phyloP scores from a whole-genome alignment of 2,797 vertebrate species.

The Paedocypris micromegethes region DNA sequence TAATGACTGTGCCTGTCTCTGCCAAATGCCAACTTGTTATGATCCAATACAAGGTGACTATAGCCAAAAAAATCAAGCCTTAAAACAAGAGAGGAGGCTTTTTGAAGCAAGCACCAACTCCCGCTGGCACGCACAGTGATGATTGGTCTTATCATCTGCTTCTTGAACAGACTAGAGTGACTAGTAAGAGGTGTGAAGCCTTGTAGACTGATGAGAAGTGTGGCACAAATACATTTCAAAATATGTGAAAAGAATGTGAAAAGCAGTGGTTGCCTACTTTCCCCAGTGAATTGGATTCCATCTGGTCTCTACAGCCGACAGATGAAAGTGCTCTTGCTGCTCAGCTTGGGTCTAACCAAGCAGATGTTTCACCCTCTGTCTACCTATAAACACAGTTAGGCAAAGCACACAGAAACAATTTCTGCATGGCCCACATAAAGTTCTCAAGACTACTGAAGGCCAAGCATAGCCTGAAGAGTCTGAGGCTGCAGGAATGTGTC shows the following conservation, averaged over 20 bases:
- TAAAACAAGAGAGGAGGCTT: neutral
- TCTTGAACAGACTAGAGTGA: constrained; percentile 27
- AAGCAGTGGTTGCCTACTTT: constrained; percentile 21
- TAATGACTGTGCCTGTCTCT: neutral
- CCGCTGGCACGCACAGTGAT: constrained; percentile 1
- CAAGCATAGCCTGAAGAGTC: constrained; percentile 13
- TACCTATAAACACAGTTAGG: constrained; percentile 33
- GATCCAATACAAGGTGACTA: constrained; percentile 3
- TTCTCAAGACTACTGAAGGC: constrained; percentile 16
- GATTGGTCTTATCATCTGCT: constrained; percentile 31
- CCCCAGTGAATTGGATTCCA: constrained; percentile 26
- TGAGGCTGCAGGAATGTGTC: constrained; percentile 1
- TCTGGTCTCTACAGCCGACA: constrained; percentile 28
- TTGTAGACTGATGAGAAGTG: constrained; percentile 32
- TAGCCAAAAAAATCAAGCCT: neutral
- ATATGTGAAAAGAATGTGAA: constrained; percentile 32
- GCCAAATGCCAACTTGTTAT: constrained; percentile 32
- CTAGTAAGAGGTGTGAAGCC: constrained; percentile 29
- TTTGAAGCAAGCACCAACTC: neutral
- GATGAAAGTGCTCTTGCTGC: constrained; percentile 34
- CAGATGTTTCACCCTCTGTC: constrained; percentile 42
- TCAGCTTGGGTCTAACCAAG: constrained; percentile 31
- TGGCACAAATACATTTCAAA: constrained; percentile 33
- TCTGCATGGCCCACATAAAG: constrained; percentile 19
- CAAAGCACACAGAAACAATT: constrained; percentile 11